These are phyloP conservation scores for Drosophila melanosoma DNA, from an alignment of 2,888 invertebrate genomes.

Conservation along the genomic window DNA sequence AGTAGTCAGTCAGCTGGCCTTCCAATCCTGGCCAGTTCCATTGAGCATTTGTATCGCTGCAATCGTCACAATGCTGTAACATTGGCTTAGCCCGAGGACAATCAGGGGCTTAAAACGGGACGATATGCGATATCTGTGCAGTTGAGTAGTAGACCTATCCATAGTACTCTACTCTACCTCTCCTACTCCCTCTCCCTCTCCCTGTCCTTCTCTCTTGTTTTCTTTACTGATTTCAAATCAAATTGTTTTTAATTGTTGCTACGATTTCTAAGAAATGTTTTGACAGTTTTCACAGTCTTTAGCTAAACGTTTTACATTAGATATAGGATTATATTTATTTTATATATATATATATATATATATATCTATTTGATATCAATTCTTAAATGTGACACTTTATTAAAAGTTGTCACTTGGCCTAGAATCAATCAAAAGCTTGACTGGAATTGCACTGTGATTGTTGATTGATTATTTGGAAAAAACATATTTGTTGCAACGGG, in stretches of 20 bases:
- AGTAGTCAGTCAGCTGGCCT: slow-evolving; percentile 5
- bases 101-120: slow-evolving; percentile 63
- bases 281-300: slow-evolving; percentile 47
- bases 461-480: not conserved
- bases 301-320: slow-evolving; percentile 14
- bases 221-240: slow-evolving; percentile 75
- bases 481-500: not conserved
- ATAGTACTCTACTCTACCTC: slow-evolving; percentile 45
- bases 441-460: not conserved
- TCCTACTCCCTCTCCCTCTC: not conserved
- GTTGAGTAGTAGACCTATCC: slow-evolving; percentile 53
- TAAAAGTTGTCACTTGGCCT: not conserved
- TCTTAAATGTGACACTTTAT: not conserved
- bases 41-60: slow-evolving; percentile 23
- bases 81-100: slow-evolving; percentile 72
- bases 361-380: not conserved
- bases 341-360: not conserved
- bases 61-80: slow-evolving; percentile 73
- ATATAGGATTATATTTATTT: not conserved
- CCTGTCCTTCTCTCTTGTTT: slow-evolving; percentile 44
- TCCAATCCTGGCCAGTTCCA: slow-evolving; percentile 24
- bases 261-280: slow-evolving; percentile 67
- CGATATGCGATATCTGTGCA: slow-evolving; percentile 27
- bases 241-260: slow-evolving; percentile 75
- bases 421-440: not conserved